Conservation (phyloP, 2,113 vertebrate genomes). For the Otocyon megalotis region DNA sequence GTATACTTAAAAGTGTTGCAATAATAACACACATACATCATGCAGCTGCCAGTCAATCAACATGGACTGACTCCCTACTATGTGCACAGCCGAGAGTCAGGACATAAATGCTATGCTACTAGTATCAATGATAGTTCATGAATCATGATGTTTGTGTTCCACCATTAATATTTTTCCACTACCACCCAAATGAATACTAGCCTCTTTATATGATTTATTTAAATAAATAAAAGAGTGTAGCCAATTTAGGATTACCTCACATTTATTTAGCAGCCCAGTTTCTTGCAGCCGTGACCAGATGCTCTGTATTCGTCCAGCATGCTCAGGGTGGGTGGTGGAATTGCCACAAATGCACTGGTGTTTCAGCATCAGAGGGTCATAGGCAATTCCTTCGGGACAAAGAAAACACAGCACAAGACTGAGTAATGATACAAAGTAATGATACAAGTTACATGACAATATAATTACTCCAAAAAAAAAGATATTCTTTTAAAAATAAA, state of each 20-base stretch:
- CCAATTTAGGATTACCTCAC: slow-evolving; percentile 88
- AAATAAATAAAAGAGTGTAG: slow-evolving; percentile 76
- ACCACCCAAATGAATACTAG: slow-evolving; percentile 52
- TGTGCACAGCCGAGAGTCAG: background rate
- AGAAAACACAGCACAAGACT: slow-evolving; percentile 8
- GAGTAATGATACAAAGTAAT: background rate
- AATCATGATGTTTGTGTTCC: slow-evolving; percentile 27
- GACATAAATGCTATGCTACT: background rate
- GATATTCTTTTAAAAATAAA: background rate
- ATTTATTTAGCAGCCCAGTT: slow-evolving; percentile 89
- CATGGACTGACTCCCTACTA: background rate
- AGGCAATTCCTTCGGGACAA: slow-evolving; percentile 86
- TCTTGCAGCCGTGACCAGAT: slow-evolving; percentile 92
- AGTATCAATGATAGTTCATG: background rate
- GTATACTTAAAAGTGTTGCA: background rate
- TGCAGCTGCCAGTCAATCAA: background rate
- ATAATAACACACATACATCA: background rate
- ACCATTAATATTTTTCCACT: slow-evolving; percentile 67
- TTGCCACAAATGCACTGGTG: slow-evolving; percentile 91
- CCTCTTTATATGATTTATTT: slow-evolving; percentile 78
- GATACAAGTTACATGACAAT: background rate
- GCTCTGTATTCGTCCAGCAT: slow-evolving; percentile 90
- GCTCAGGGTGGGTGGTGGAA: slow-evolving; percentile 89
- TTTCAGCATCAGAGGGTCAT: slow-evolving; percentile 90
- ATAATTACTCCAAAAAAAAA: background rate